Base-by-base conservation (phyloP, 2,797 vertebrate species). In the Eospalax fontanierii region DNA sequence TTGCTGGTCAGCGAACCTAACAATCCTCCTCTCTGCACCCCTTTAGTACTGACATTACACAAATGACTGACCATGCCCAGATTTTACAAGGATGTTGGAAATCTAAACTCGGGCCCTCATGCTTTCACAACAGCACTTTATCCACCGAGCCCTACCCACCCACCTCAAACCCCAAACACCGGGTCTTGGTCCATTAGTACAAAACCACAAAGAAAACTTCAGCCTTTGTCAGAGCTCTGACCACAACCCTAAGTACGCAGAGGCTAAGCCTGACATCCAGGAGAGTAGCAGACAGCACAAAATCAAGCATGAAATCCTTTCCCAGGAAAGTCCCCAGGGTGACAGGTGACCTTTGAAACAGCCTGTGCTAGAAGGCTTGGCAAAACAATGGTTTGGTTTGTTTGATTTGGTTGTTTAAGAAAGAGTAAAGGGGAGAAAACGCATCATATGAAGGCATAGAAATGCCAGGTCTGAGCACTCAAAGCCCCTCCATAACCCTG, bases 311-410 rank as follows among this genome's bases (percentile, higher is more conserved):
- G 40, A 87, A 87, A 87, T 85, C 61, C 54, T 94, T 79, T 91
- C 68, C 33, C 66, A 81, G 87, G 68, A 73, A 75, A 84, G 59
- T 78, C 63, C 46, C 14, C 0, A 0, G 71, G 63, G 50, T 86
- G 84, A 70, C 26, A 2, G 0, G 66, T 83, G 93, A 81, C 66
- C 76, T 96, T 92, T 85, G 90, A 81, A 65, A 76, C 79, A 95
- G 84, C 43, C 80, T 75, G 43, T 38, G 54, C 50, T 80, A 59
- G 38, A 82, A 46, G 94, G 79, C 30, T 40, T 84, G 61, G 54
- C 71, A 79, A 85, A 90, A 79, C 22, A 90, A 75, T 50, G 33
- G 16, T 75, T 79, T 33, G 28, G 18, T 46, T 95, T 65, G 9
- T 79, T 86, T 76, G 30, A 40, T 70, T 63, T 81, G 65, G 35